Percentiles rank a stretch among this genome's conserved stretches.
Evolutionary conservation across 2,113 vertebrate species (phyloP).

Genomic region (Ctenodactylus gundi): DNA sequence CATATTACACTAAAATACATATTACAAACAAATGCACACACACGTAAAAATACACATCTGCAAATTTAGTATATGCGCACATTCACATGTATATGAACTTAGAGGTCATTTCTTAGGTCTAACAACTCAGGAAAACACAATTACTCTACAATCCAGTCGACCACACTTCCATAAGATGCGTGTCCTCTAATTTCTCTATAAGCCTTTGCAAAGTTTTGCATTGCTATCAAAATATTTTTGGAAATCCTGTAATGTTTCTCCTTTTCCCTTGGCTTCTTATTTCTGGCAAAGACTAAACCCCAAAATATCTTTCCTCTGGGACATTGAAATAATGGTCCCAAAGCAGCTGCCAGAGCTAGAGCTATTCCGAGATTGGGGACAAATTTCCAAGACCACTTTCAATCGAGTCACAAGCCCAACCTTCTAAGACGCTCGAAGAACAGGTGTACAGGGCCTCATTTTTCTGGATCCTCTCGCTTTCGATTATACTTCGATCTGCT

Average conservation of each 20-base stretch:
- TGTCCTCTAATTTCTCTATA: slow-evolving; percentile 57
- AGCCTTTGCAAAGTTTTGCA: slow-evolving; percentile 62
- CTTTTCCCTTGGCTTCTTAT: slow-evolving; percentile 69
- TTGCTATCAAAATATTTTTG: slow-evolving; percentile 77
- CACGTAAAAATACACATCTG: neutral
- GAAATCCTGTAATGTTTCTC: slow-evolving; percentile 74
- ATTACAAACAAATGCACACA: neutral
- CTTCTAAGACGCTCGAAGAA: slow-evolving; percentile 37
- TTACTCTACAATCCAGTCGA: neutral
- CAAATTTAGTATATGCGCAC: neutral
- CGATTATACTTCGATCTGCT: neutral
- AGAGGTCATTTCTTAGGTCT: neutral
- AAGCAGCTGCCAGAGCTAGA: slow-evolving; percentile 66
- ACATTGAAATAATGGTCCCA: slow-evolving; percentile 71
- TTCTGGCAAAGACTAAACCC: slow-evolving; percentile 73
- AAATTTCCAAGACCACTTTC: slow-evolving; percentile 60
- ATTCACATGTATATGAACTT: neutral
- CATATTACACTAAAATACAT: neutral
- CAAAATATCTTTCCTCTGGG: slow-evolving; percentile 76
- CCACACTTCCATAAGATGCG: slow-evolving; percentile 14
- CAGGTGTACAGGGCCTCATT: neutral
- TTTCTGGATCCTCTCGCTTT: slow-evolving; percentile 54
- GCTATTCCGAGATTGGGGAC: slow-evolving; percentile 54
- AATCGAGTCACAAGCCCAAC: slow-evolving; percentile 38
- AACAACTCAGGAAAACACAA: neutral